Conservation (phyloP, 1,140 invertebrate genomes). For the Babylonia areolata region DNA sequence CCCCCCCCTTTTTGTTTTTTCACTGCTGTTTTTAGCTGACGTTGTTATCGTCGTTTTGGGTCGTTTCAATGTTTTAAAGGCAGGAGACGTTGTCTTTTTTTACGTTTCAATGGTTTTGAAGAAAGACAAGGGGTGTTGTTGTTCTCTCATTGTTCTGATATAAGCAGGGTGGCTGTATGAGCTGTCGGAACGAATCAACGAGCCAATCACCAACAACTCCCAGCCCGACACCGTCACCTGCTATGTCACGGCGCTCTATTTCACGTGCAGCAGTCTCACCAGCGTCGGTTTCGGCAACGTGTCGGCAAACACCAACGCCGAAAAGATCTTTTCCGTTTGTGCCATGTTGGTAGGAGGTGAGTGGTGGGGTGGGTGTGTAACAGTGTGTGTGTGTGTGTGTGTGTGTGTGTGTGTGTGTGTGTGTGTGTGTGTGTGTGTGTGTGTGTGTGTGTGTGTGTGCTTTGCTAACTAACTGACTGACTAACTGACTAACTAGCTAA, state of each 20-base stretch:
- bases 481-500: too few relatives aligned
- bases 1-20: too few relatives aligned
- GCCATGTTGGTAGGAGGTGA: slow-evolving; percentile 97
- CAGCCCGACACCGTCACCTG: slow-evolving; percentile 73
- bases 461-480: too few relatives aligned
- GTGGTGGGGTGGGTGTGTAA: slow-evolving; percentile 55
- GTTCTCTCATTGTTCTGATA: not conserved
- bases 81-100: too few relatives aligned
- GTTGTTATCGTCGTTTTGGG: too few relatives aligned
- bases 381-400: not conserved
- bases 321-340: slow-evolving; percentile 94
- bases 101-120: not conserved
- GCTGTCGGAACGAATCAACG: slow-evolving; percentile 67
- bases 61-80: too few relatives aligned
- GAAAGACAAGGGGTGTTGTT: not conserved
- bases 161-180: slow-evolving; percentile 72
- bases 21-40: too few relatives aligned
- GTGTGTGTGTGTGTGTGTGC: slow-evolving; percentile 1
- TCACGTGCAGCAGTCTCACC: slow-evolving; percentile 95
- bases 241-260: slow-evolving; percentile 96
- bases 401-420: slow-evolving; percentile 9
- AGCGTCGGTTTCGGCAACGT: slow-evolving; percentile 98
- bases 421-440: slow-evolving; percentile 11
- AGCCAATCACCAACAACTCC: slow-evolving; percentile 58
- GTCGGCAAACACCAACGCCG: slow-evolving; percentile 93